Conservation (phyloP, 2,113 vertebrate species). For the Triplophysa rosa region DNA sequence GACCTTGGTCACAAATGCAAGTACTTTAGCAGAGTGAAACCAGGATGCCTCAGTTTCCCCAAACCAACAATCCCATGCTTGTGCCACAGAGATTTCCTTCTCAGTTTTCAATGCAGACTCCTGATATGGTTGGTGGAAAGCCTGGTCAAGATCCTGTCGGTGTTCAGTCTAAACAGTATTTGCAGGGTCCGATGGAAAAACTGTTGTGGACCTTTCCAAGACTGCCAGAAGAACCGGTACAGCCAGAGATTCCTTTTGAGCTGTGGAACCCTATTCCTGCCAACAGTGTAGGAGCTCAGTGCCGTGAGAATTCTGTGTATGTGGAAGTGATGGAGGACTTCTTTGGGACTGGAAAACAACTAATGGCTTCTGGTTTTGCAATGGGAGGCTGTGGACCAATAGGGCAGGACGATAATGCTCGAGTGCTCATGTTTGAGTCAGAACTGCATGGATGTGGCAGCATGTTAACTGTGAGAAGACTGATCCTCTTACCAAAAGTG, state of each 20-base stretch:
- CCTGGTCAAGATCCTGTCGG: background rate
- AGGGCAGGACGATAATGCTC: constrained; percentile 19
- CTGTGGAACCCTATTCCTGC: constrained; percentile 41
- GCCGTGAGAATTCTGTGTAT: constrained; percentile 55
- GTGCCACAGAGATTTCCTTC: background rate
- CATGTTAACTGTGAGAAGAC: constrained; percentile 26
- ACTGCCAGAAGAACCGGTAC: background rate
- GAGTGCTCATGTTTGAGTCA: constrained; percentile 55
- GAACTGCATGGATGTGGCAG: constrained; percentile 62
- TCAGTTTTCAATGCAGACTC: background rate
- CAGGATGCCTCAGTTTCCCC: background rate
- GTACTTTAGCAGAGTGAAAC: background rate
- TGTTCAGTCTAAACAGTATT: background rate
- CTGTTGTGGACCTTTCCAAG: constrained; percentile 21
- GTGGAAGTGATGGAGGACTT: constrained; percentile 65
- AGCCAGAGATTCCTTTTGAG: constrained; percentile 5
- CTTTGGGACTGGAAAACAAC: constrained; percentile 63
- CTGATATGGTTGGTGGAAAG: background rate
- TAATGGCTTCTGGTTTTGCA: constrained; percentile 59
- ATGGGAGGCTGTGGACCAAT: constrained; percentile 62
- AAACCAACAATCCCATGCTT: background rate
- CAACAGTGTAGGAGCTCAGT: constrained; percentile 54
- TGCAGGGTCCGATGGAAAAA: constrained; percentile 44
- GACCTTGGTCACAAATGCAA: background rate
- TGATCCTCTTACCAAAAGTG: no score